Conservation (phyloP, 2,113 vertebrate genomes). For the Cariama cristata region DNA sequence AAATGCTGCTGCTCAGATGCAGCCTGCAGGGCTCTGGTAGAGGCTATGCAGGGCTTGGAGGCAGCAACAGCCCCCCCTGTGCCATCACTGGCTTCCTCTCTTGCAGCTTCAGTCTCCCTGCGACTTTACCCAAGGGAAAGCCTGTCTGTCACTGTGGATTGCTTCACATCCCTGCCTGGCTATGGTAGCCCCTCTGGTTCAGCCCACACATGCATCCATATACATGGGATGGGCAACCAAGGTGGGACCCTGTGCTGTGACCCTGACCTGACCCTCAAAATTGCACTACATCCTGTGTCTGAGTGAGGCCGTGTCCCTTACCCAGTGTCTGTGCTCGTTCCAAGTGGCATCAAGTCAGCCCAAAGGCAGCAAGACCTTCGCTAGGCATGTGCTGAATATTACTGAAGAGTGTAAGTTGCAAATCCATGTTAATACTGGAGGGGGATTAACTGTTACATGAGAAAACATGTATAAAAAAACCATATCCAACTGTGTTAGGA, state of each 20-base stretch:
- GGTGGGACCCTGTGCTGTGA: neutral
- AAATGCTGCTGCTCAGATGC: neutral
- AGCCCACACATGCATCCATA: accelerated
- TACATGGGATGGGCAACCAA: accelerated
- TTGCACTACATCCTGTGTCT: too few species aligned
- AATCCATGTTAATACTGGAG: neutral
- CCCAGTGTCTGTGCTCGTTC: neutral
- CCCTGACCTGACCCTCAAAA: neutral
- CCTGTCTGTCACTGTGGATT: neutral
- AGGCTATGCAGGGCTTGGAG: neutral
- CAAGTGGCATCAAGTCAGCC: neutral
- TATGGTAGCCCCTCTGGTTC: neutral
- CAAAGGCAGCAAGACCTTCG: neutral
- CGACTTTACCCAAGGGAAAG: neutral
- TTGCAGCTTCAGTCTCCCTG: neutral
- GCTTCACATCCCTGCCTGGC: neutral
- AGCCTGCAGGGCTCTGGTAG: neutral
- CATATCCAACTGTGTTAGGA: neutral
- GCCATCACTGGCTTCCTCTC: neutral
- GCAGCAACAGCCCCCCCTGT: neutral
- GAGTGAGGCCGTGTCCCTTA: neutral
- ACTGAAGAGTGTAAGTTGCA: neutral
- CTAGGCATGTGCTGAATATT: neutral
- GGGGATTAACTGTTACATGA: neutral
- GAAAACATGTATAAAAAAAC: neutral